Percentiles rank a stretch among this genome's conserved stretches.
phyloP scores from a whole-genome alignment of 2,888 invertebrate species.

The Unio delphinus region DNA sequence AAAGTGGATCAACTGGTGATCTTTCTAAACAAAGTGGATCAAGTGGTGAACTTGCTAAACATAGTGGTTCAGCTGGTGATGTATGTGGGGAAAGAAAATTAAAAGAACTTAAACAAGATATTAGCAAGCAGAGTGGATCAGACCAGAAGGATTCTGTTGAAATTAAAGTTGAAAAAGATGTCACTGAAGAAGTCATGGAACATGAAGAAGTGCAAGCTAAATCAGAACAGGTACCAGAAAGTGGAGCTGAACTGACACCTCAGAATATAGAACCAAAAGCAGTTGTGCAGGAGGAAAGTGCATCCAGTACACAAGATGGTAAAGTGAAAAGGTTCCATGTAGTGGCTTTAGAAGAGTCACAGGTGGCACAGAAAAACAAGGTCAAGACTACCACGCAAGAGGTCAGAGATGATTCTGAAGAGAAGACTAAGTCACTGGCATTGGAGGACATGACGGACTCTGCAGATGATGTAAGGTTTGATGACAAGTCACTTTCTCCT shows the following conservation, averaged over 20 bases:
- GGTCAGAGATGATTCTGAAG: no score
- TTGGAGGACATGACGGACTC: no score
- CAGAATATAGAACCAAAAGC: constrained; percentile 9
- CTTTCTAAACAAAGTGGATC: not conserved
- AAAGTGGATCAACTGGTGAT: not conserved
- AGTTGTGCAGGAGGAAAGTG: constrained; percentile 6
- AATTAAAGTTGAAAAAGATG: constrained; percentile 1
- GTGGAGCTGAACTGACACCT: constrained; percentile 3
- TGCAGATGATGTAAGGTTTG: no score
- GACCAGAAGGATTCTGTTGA: constrained; percentile 8
- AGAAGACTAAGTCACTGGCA: no score
- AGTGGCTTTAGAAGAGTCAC: constrained; percentile 5
- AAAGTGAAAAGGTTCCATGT: not conserved
- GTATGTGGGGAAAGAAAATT: not conserved
- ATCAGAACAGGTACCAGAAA: constrained; percentile 11
- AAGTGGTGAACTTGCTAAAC: not conserved
- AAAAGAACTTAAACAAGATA: constrained; percentile 8
- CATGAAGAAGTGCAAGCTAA: constrained; percentile 7
- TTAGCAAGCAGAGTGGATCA: constrained; percentile 2
- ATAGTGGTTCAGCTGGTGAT: not conserved
- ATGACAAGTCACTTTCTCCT: no score
- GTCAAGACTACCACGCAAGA: constrained; percentile 4
- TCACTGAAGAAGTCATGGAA: constrained; percentile 4
- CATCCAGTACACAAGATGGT: not conserved
- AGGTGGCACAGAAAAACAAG: constrained; percentile 19